Base-by-base conservation (phyloP, 2,113 vertebrate species). In the Rhabdomys dilectus region DNA sequence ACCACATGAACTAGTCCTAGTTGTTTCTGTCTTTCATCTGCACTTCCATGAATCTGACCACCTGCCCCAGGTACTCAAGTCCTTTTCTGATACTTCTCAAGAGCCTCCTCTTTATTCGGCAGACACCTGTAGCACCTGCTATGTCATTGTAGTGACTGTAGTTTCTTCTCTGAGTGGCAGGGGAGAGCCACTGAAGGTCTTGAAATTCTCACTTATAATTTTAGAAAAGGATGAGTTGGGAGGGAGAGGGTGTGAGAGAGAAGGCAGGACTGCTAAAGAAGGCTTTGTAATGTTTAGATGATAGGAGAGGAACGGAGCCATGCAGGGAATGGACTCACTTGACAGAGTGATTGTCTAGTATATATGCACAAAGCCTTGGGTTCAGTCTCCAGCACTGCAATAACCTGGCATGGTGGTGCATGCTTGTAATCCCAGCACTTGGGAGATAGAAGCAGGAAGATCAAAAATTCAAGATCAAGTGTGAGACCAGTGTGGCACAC, bases 41-140 rank as follows among this genome's bases (percentile, higher is more conserved):
- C 87, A 76, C 45, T 75, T 29, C 31, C 15, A 22, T 45, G 73
- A 70, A 76, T 82, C 73, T 76, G 36, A 45, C 58, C 58, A 82
- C 31, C 22, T 95, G 60, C 66, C 56, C 70, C 39, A 76, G 11
- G 4, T 34, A 53, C 72, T 91, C 36, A 22, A 62, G 81, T 84
- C 9, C 91, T 86, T 81, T 87, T 76, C n/a, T 64, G 73, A 89
- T 39, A 24, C 73, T 51, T 95, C 72, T 96, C 66, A 86, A 93
- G 39, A 16, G 36, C 58, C 48, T 56, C 91, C 31, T 68, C 68
- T 68, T 39, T 81, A 84, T 86, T 96, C 66, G 36, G 26, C 72
- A 86, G 64, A 78, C 82, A 42, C 48, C 66, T 84, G 19, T 88
- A 53, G 19, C 45, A 76, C 48, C 75, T 78, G 66, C 13, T 62